Base-by-base conservation (phyloP, 2,888 invertebrate species). In the Yponomeuta plumbellus region DNA sequence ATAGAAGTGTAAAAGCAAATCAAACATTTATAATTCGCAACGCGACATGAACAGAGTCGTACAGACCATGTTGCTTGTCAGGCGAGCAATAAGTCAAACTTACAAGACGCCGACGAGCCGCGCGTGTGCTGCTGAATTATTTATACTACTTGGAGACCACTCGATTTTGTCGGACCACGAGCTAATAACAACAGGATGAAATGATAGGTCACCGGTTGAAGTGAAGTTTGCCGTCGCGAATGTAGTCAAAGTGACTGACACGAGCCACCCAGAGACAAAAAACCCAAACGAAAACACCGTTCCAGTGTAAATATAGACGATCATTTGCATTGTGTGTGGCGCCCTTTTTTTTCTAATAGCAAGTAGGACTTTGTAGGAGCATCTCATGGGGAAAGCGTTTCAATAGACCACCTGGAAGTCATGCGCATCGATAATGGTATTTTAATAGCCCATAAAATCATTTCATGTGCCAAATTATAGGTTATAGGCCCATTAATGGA, bases 201-300 rank as follows among this genome's bases (percentile, higher is more conserved):
- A 17, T 13, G 2, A 52, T 13, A 17, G 44, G 44, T 52, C 44
- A 52, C 44, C 44, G 17, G 44, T 17, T 52, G 17, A 13, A 17
- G 10, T 8, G 44, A 52, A 52, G 44, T 17, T 52, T 13, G 59
- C 22, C 11, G 11, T 21, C 59, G 59, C 59, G 13, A 23, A 59
- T 59, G 22, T 59, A 61, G 61, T 67, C 70, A 73, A 71, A 71
- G 69, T 73, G 75, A 74, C 74, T 73, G 71, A 77, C 73, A 76
- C 73, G 73, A 75, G 72, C 88, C 87, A 87, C 87, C 86, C 88
- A 86, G 83, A 86, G 82, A 73, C 72, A 76, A 84, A 88, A 88
- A 86, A 34, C 34, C 81, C 80, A 82, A 66, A 52, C 39, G 61
- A 62, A 64, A 64, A 67, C 34, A 39, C 39, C 20, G 62, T 62